These are phyloP conservation scores for Erebia aethiops DNA, from an alignment of 2,888 invertebrate species.

Conservation along the genomic window DNA sequence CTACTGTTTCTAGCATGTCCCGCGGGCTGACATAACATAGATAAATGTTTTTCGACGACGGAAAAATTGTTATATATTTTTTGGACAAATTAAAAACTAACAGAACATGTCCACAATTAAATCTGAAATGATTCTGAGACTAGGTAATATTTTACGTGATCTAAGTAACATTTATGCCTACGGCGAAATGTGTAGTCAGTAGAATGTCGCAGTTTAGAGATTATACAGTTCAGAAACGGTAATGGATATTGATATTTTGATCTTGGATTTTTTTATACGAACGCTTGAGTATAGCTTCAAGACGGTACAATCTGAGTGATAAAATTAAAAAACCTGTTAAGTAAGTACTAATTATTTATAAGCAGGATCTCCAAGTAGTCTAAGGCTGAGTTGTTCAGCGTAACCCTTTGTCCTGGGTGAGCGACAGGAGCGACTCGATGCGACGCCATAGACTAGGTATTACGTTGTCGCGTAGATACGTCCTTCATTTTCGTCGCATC, in stretches of 20 bases:
- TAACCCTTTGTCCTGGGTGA: too few relatives aligned
- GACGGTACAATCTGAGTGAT: too few relatives aligned
- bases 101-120: conserved; percentile 1
- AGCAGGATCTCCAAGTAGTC: too few relatives aligned
- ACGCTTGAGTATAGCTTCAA: background rate
- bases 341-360: too few relatives aligned
- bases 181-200: conserved; percentile 4
- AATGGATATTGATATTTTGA: background rate
- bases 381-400: too few relatives aligned
- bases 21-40: background rate
- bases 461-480: too few relatives aligned
- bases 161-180: conserved; percentile 7
- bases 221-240: background rate
- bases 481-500: too few relatives aligned
- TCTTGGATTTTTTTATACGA: background rate
- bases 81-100: conserved; percentile 2
- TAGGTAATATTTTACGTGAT: conserved; percentile 6
- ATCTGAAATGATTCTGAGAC: conserved; percentile 1
- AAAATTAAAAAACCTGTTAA: too few relatives aligned
- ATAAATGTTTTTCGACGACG: background rate
- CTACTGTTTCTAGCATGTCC: background rate
- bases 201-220: conserved; percentile 1
- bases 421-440: too few relatives aligned
- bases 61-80: conserved; percentile 6
- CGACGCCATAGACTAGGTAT: too few relatives aligned